Evolutionary conservation across 1,140 invertebrate species (phyloP).

Genomic region (Cylas formicarius): DNA sequence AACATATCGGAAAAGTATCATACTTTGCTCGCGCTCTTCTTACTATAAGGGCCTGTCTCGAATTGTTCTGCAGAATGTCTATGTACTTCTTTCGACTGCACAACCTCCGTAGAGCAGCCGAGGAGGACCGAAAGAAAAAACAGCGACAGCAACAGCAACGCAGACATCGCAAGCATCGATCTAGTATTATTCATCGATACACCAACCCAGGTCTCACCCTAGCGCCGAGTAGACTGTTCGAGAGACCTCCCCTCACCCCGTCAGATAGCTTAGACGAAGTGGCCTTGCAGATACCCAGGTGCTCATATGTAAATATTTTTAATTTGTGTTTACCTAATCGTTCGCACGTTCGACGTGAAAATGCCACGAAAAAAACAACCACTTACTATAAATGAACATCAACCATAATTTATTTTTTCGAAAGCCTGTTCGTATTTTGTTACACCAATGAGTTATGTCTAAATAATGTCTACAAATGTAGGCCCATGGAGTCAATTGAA

Average conservation of each 20-base stretch:
- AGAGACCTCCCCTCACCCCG: constrained; percentile 71
- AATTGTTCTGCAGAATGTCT: constrained; percentile 62
- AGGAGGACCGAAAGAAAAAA: constrained; percentile 48
- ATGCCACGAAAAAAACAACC: neutral
- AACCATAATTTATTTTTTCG: too few species aligned
- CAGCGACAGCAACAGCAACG: constrained; percentile 49
- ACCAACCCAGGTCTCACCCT: constrained; percentile 49
- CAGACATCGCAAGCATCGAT: too few species aligned
- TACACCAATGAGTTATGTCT: too few species aligned
- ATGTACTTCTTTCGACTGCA: constrained; percentile 91
- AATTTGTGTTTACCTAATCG: constrained; percentile 11
- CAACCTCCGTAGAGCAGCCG: constrained; percentile 77
- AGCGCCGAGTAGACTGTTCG: constrained; percentile 72
- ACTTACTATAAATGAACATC: too few species aligned
- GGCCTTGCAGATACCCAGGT: constrained; percentile 87
- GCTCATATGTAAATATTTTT: constrained; percentile 36
- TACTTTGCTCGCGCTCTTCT: too few species aligned
- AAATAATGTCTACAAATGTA: too few species aligned
- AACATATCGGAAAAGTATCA: too few species aligned
- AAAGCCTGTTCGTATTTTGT: too few species aligned
- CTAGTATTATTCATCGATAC: constrained; percentile 39
- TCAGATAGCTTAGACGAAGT: constrained; percentile 85
- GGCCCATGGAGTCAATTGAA: too few species aligned
- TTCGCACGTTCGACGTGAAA: too few species aligned
- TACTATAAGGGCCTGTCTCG: too few species aligned